Base-by-base conservation (phyloP, 64 coral and sea anemone species). In the Montipora cactus region DNA sequence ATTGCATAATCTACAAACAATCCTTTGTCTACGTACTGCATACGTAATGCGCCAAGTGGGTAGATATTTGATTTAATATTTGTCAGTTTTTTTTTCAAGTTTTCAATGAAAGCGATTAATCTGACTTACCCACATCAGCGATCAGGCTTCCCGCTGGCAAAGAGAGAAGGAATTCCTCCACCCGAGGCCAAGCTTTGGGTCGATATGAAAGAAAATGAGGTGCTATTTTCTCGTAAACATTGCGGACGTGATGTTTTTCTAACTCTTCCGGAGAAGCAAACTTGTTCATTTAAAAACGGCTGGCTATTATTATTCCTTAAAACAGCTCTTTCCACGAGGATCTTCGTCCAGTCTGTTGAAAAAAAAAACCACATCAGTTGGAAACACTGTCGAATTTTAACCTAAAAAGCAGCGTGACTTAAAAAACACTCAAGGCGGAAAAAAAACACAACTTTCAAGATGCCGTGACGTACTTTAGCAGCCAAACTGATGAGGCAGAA, bases 111-210 rank as follows among this genome's bases (percentile, higher is more conserved):
- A 18, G 15, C 23, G 74, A 64, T 25, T 2, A 53, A 25, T 12
- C 14, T 58, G 59, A 81, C 95, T 91, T 74, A 98, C 96, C 96
- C 9, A 98, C 79, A 95, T 98, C 96, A 84, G 89, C 96, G 19
- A 98, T 95, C 57, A 98, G 69, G 46, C 93, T 98, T 10, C 93
- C 93, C 23, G 78, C 49, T 80, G 93, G 89, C 20, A 94, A 86
- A 15, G 93, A 78, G 22, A 81, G 50, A 2, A 98, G 59, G 79
- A 98, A 98, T 57, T 98, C 76, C 76, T 94, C 90, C 2, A 98
- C 96, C 21, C 81, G 90, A 16, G 96, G 96, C 96, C 96, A 98
- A 12, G 96, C 85, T 89, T 98, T 98, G 47, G 92, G 94, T 5
- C 82, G 71, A 15, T 89, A 89, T 44, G 88, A 76, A 21, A 74